These are phyloP conservation scores for Rhopalosiphum padi DNA, from an alignment of 1,140 invertebrate genomes.

Conservation along the genomic window DNA sequence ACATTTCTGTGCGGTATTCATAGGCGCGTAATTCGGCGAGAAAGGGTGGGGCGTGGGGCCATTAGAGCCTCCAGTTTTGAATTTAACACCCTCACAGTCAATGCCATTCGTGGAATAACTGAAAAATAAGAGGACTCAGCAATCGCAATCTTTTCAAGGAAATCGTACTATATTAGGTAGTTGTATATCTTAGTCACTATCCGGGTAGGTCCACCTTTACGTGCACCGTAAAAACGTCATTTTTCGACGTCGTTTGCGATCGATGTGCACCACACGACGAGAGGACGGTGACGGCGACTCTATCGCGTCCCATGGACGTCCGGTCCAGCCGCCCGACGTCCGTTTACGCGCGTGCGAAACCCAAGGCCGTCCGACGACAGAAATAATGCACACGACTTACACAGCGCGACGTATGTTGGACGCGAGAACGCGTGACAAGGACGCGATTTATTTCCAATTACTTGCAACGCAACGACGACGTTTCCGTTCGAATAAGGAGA, in stretches of 20 bases:
- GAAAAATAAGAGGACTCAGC: too few species aligned
- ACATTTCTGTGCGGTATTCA: not conserved
- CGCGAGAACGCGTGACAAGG: conserved; percentile 16
- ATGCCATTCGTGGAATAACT: too few species aligned
- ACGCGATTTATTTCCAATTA: conserved; percentile 22
- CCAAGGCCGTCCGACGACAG: not conserved
- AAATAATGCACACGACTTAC: not conserved
- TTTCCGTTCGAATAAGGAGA: conserved; percentile 27
- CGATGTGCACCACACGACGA: not conserved
- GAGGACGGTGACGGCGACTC: not conserved
- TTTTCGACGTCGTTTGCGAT: not conserved
- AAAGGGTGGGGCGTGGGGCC: too few species aligned
- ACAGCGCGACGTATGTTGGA: not conserved
- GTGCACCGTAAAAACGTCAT: not conserved
- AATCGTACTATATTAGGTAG: too few species aligned
- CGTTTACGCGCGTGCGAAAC: not conserved
- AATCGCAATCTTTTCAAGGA: too few species aligned
- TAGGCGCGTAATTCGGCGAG: too few species aligned
- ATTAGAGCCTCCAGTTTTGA: too few species aligned
- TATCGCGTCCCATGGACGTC: conserved; percentile 12
- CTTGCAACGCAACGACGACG: not conserved
- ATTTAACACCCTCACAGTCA: too few species aligned
- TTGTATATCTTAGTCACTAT: too few species aligned
- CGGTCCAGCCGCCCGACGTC: conserved; percentile 21
- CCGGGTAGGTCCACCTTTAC: not conserved